These are phyloP conservation scores for Willowsia nigromaculata DNA, from an alignment of 2,888 invertebrate species.

Conservation along the genomic window DNA sequence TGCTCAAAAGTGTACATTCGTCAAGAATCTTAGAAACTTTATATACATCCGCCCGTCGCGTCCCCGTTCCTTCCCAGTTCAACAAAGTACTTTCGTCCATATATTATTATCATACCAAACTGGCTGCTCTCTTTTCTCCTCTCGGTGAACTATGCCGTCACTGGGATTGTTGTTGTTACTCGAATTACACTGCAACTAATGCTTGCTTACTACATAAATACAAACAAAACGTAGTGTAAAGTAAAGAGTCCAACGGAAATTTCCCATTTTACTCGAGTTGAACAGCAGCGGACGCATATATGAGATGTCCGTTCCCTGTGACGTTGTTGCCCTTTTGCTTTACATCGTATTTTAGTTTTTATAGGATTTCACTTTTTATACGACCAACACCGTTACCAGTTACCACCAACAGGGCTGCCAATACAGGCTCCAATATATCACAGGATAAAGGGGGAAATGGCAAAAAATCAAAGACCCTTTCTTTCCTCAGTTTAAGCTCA, in stretches of 20 bases:
- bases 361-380: not conserved
- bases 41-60: slow-evolving; percentile 37
- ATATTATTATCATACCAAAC: slow-evolving; percentile 6
- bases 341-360: slow-evolving; percentile 50
- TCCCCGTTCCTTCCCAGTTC: slow-evolving; percentile 34
- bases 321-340: slow-evolving; percentile 30
- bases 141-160: not conserved
- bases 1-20: slow-evolving; percentile 32
- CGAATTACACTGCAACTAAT: slow-evolving; percentile 40
- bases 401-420: not conserved
- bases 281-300: not conserved
- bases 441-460: not conserved
- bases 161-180: slow-evolving; percentile 12
- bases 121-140: not conserved
- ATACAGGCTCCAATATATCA: not conserved
- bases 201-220: slow-evolving; percentile 39
- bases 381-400: not conserved
- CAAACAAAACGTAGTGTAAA: slow-evolving; percentile 11
- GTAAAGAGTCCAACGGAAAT: slow-evolving; percentile 45
- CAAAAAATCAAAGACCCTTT: slow-evolving; percentile 42
- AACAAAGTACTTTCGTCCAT: slow-evolving; percentile 9
- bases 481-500: slow-evolving; percentile 28
- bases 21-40: slow-evolving; percentile 48
- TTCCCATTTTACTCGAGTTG: slow-evolving; percentile 32
- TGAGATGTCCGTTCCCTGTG: slow-evolving; percentile 18